A percentile compares a stretch with the other conserved stretches of the same genome.
Conservation (phyloP, 92 coral and sea anemone genomes). For the Porites rus region DNA sequence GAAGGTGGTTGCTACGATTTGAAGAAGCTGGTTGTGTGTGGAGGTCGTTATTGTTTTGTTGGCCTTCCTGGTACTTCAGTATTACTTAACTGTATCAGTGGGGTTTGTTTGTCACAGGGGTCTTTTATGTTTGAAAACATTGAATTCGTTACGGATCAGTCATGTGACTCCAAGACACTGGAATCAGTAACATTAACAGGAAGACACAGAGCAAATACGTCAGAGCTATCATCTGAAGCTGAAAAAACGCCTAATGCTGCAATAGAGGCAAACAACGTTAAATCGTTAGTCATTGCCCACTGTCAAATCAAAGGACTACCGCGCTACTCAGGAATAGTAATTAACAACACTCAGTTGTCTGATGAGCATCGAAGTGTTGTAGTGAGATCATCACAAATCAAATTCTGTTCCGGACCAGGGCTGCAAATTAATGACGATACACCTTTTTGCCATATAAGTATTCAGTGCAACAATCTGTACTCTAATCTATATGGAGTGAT, state of each 20-base stretch:
- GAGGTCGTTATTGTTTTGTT: conserved; percentile 8
- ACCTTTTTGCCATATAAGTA: not conserved
- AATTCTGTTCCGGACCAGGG: not conserved
- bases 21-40: not conserved
- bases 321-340: not conserved
- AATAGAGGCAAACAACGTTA: not conserved
- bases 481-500: not conserved
- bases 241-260: not conserved
- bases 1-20: not conserved
- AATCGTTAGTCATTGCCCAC: not conserved
- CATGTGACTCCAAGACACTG: not conserved
- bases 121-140: conserved; percentile 1
- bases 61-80: not conserved
- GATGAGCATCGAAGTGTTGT: not conserved
- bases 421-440: not conserved
- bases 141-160: not conserved
- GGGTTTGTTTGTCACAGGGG: not conserved
- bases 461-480: not conserved
- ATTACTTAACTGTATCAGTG: not conserved
- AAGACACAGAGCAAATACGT: not conserved
- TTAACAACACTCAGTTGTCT: not conserved
- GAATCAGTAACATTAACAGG: not conserved
- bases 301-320: not conserved
- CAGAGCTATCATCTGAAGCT: not conserved
- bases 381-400: not conserved